Percentiles rank a stretch among this genome's conserved stretches.
phyloP scores from a whole-genome alignment of 2,113 vertebrate species.

The Cygnus atratus region DNA sequence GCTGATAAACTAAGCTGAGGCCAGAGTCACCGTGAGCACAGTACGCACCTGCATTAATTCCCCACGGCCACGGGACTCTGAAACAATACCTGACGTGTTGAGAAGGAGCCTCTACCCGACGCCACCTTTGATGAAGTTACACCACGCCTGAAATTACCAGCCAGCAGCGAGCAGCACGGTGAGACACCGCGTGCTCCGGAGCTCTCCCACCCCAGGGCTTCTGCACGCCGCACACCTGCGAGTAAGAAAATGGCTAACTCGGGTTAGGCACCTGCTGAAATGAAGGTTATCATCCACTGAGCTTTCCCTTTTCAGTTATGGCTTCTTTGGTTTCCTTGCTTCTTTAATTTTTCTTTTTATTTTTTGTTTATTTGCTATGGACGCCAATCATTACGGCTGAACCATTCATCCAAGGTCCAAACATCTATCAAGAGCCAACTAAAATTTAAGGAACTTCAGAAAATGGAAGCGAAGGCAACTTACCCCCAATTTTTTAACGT shows the following conservation, averaged over 20 bases:
- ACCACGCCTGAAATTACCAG: not conserved
- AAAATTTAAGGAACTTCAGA: not conserved
- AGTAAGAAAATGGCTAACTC: not conserved
- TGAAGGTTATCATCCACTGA: not conserved
- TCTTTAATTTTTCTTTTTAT: no score
- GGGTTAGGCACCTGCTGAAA: not conserved
- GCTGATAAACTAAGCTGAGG: not conserved
- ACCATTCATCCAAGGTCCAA: not conserved
- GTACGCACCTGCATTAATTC: not conserved
- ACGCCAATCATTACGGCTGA: not conserved
- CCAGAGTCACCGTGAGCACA: fast-evolving
- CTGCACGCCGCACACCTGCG: fast-evolving
- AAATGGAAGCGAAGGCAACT: not conserved
- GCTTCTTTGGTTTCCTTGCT: not conserved
- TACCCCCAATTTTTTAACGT: not conserved
- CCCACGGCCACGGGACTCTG: not conserved
- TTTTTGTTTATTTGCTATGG: not conserved
- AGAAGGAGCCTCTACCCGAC: not conserved
- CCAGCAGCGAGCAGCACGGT: not conserved
- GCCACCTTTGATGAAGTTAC: not conserved
- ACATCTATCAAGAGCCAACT: not conserved
- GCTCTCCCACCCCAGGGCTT: not conserved
- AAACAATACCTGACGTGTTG: not conserved
- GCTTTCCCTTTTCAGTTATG: not conserved
- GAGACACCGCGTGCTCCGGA: fast-evolving